These are phyloP conservation scores for Drosophila atroscutellata DNA, from an alignment of 2,888 invertebrate species.

Conservation along the genomic window DNA sequence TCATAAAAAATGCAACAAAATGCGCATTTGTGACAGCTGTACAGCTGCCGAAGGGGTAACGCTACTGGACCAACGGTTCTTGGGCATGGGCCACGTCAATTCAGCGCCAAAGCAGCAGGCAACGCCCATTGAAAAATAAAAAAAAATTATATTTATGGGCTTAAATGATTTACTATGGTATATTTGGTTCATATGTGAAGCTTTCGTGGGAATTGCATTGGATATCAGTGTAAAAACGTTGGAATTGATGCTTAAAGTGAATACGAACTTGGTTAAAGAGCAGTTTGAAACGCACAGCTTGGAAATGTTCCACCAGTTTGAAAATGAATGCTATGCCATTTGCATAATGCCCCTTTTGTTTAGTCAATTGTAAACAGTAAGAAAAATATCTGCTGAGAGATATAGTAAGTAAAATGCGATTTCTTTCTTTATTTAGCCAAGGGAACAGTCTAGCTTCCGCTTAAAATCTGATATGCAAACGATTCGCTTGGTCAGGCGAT, in stretches of 20 bases:
- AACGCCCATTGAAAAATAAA: slow-evolving; percentile 13
- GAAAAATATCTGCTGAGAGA: background rate
- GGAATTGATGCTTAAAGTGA: background rate
- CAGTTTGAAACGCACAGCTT: background rate
- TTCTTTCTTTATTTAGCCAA: background rate
- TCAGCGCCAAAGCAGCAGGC: background rate
- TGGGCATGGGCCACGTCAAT: background rate
- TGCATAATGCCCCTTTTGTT: background rate
- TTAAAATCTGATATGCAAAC: background rate
- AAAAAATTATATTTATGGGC: slow-evolving; percentile 24
- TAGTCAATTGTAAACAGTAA: background rate
- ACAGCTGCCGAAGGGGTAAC: slow-evolving; percentile 23
- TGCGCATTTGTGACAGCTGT: slow-evolving; percentile 63
- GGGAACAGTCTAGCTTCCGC: background rate
- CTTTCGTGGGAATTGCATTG: background rate
- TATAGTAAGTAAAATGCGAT: background rate
- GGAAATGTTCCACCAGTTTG: background rate
- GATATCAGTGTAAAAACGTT: background rate
- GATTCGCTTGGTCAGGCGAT: background rate
- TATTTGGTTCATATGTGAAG: slow-evolving; percentile 20
- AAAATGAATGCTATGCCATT: background rate
- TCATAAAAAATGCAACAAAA: slow-evolving; percentile 58
- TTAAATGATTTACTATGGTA: slow-evolving; percentile 42
- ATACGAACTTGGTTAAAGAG: background rate
- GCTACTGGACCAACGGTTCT: background rate